Evolutionary conservation across 2,113 vertebrate genomes (phyloP).

Genomic region (Zosterops hypoxanthus): DNA sequence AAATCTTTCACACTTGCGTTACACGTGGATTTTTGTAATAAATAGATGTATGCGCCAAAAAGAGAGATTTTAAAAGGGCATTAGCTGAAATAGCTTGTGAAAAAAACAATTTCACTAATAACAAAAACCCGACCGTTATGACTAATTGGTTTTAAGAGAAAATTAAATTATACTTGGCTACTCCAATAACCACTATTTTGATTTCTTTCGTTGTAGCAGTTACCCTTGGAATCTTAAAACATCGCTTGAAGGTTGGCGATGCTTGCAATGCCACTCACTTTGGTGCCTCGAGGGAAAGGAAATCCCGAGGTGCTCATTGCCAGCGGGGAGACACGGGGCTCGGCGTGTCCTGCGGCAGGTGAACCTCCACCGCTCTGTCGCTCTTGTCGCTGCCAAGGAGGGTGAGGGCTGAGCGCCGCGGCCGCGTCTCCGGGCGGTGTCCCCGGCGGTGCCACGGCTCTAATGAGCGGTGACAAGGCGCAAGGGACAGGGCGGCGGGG

Average conservation of each 20-base stretch:
- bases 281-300: neutral
- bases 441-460: neutral
- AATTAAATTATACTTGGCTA: neutral
- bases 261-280: neutral
- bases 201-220: neutral
- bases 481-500: neutral
- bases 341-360: neutral
- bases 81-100: neutral
- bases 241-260: neutral
- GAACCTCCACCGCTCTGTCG: neutral
- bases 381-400: neutral
- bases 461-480: neutral
- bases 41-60: neutral
- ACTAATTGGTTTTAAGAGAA: neutral
- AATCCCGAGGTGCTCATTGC: neutral
- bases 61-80: neutral
- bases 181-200: neutral
- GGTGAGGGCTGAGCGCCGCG: neutral
- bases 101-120: neutral
- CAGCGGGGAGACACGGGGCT: neutral
- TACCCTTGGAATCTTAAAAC: neutral
- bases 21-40: neutral
- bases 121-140: neutral
- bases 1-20: neutral
- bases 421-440: neutral